phyloP scores from a whole-genome alignment of 2,888 invertebrate genomes.

The Gasteruption jaculator region DNA sequence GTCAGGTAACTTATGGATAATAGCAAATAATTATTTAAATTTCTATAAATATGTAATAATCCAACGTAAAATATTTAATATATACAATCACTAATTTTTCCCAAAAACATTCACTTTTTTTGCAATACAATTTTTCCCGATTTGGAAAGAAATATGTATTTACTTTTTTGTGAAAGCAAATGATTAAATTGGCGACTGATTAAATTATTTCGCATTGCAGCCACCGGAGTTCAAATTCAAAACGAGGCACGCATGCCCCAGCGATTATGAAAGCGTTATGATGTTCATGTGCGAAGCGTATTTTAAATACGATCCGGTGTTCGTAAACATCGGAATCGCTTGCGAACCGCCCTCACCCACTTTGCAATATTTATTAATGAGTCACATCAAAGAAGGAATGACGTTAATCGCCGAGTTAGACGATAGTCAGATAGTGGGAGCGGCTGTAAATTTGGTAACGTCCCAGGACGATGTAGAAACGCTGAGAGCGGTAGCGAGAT shows the following conservation, averaged over 20 bases:
- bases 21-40: no score
- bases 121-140: no score
- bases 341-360: constrained; percentile 19
- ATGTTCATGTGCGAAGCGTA: constrained; percentile 35
- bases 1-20: no score
- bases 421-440: constrained; percentile 32
- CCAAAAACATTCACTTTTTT: no score
- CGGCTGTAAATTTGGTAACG: constrained; percentile 29
- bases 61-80: no score
- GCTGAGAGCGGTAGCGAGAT: constrained; percentile 20
- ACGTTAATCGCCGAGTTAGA: constrained; percentile 32
- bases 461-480: constrained; percentile 22
- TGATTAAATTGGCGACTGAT: no score
- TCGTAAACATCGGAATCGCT: constrained; percentile 28
- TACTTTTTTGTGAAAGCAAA: no score
- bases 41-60: no score
- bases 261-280: constrained; percentile 34
- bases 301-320: constrained; percentile 32
- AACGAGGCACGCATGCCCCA: constrained; percentile 33
- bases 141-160: no score
- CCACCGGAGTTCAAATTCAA: no score
- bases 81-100: no score
- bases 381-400: constrained; percentile 31
- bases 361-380: constrained; percentile 28
- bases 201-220: not conserved